Evolutionary conservation across 2,113 vertebrate genomes (phyloP).

Genomic region (Mirza zaza): DNA sequence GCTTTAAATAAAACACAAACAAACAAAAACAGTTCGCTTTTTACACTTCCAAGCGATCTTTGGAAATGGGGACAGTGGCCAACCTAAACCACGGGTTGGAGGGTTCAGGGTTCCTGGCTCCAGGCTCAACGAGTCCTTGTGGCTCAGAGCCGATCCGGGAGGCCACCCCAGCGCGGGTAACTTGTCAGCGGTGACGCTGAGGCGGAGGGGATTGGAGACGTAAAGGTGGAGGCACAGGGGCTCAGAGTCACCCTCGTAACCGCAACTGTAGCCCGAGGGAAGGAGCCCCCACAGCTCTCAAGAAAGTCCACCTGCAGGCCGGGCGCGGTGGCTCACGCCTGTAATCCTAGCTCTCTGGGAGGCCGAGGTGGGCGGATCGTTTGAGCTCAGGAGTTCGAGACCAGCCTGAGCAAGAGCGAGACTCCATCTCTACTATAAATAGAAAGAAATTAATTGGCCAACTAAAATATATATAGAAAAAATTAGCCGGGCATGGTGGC

Average conservation of each 20-base stretch:
- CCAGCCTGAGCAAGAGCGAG: too few species aligned
- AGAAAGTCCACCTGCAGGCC: neutral
- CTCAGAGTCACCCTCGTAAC: neutral
- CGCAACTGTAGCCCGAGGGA: neutral
- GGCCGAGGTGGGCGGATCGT: too few species aligned
- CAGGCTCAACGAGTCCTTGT: rapidly evolving
- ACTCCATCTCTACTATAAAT: too few species aligned
- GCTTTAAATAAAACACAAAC: neutral
- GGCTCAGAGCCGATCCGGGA: rapidly evolving
- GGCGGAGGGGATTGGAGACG: neutral
- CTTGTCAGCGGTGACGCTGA: rapidly evolving
- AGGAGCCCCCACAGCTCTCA: neutral
- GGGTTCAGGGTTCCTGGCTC: rapidly evolving
- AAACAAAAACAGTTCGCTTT: neutral
- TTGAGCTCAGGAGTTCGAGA: too few species aligned
- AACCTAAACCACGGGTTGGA: rapidly evolving
- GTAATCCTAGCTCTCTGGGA: too few species aligned
- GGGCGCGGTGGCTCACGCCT: too few species aligned
- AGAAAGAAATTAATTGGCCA: too few species aligned
- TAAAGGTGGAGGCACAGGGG: neutral
- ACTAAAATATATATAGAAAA: too few species aligned
- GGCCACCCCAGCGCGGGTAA: neutral
- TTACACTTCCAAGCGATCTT: neutral
- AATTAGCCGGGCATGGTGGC: too few species aligned
- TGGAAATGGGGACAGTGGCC: too few species aligned